A percentile compares a stretch with the other conserved stretches of the same genome.
Evolutionary conservation across 1,140 invertebrate species (phyloP).

Genomic region (Drosophila pallidifrons): DNA sequence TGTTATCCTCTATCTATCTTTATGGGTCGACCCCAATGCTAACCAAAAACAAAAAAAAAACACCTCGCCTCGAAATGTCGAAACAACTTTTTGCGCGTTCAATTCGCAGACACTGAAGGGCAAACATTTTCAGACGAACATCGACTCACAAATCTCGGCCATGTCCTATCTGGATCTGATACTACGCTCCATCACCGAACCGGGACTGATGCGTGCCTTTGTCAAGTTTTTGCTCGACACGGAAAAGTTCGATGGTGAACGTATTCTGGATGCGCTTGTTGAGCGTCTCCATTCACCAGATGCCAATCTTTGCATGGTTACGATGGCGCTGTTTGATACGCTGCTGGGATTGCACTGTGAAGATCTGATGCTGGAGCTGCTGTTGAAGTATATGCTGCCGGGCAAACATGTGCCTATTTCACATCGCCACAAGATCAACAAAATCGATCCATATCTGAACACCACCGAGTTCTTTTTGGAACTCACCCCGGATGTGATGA

Average conservation of each 20-base stretch:
- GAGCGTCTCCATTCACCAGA: constrained; percentile 89
- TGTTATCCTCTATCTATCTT: constrained; percentile 42
- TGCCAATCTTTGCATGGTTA: constrained; percentile 94
- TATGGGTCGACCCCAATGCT: constrained; percentile 58
- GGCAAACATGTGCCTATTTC: constrained; percentile 96
- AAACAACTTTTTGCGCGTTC: constrained; percentile 82
- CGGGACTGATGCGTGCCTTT: constrained; percentile 92
- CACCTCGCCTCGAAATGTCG: constrained; percentile 81
- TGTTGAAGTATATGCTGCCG: constrained; percentile 94
- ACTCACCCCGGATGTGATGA: constrained; percentile 89
- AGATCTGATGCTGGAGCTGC: constrained; percentile 97
- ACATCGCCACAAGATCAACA: constrained; percentile 90
- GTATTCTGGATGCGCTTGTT: constrained; percentile 92
- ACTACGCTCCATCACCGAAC: constrained; percentile 93
- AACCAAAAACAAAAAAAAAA: constrained; percentile 60
- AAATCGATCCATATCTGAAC: constrained; percentile 92
- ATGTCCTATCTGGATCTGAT: constrained; percentile 97
- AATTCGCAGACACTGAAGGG: constrained; percentile 85
- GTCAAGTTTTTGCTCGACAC: constrained; percentile 94
- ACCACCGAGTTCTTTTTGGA: constrained; percentile 94
- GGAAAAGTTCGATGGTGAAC: constrained; percentile 92
- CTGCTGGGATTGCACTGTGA: constrained; percentile 97
- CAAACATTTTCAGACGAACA: constrained; percentile 89
- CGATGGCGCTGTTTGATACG: constrained; percentile 95
- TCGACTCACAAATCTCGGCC: constrained; percentile 95